Percentiles rank a stretch among this genome's conserved stretches.
These are phyloP conservation scores for Lepetodrilus schrolli DNA, from an alignment of 2,888 invertebrate species.

Conservation along the genomic window DNA sequence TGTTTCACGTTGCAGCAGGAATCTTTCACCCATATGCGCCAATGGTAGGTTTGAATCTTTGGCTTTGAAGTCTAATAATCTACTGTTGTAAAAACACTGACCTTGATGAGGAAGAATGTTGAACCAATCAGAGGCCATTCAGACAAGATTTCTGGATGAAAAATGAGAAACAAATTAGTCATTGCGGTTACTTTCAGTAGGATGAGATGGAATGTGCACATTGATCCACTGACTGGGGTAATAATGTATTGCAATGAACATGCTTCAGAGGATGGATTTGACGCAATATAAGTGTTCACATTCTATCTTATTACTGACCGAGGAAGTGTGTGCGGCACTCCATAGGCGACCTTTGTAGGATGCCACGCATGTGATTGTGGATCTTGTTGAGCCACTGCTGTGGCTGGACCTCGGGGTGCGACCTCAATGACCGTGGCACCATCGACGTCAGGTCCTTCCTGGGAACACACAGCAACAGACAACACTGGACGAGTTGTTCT, in stretches of 20 bases:
- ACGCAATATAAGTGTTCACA: no score
- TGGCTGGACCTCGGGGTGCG: constrained; percentile 88
- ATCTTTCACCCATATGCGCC: no score
- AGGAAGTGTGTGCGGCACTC: constrained; percentile 88
- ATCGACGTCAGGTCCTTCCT: constrained; percentile 83
- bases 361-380: constrained; percentile 90
- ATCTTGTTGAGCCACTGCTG: constrained; percentile 94
- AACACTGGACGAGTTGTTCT: no score
- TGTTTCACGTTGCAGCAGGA: no score
- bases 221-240: no score
- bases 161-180: neutral
- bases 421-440: constrained; percentile 91
- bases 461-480: constrained; percentile 30
- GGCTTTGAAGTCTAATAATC: no score
- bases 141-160: constrained; percentile 86
- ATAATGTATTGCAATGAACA: no score
- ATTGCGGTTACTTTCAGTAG: no score
- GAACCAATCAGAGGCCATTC: constrained; percentile 98
- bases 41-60: no score
- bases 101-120: constrained; percentile 94
- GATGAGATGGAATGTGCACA: no score
- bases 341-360: constrained; percentile 83
- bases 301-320: no score
- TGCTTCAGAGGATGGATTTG: no score
- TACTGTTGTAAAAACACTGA: constrained; percentile 58